Evolutionary conservation across 2,113 vertebrate genomes (phyloP).

Genomic region (Strix aluco): DNA sequence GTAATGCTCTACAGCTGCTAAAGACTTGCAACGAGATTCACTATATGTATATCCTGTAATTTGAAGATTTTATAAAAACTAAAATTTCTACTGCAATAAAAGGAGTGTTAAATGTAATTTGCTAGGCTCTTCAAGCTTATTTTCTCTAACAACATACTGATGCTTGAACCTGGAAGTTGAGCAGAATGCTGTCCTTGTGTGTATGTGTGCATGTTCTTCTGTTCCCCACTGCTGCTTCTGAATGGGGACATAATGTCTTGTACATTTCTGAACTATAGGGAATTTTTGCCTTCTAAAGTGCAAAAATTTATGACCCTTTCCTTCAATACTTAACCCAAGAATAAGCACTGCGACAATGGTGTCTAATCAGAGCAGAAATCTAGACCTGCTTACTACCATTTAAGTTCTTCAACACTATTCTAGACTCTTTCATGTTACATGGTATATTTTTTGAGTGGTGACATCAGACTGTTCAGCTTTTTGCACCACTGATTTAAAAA

Average conservation of each 20-base stretch:
- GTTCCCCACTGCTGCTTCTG: not conserved
- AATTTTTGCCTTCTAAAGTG: not conserved
- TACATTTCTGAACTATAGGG: not conserved
- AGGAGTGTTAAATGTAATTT: constrained; percentile 39
- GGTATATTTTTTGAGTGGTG: not conserved
- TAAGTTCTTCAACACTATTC: not conserved
- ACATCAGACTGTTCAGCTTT: not conserved
- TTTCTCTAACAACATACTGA: constrained; percentile 3
- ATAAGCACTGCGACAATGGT: not conserved
- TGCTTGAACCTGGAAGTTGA: constrained; percentile 43
- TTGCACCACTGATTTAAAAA: not conserved
- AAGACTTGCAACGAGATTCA: constrained; percentile 33
- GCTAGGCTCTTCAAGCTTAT: constrained; percentile 37
- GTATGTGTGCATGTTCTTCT: not conserved
- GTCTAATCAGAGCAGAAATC: not conserved
- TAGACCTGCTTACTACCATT: not conserved
- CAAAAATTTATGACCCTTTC: not conserved
- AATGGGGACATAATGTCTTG: not conserved
- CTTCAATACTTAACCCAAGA: not conserved
- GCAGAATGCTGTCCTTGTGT: not conserved
- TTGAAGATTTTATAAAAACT: constrained; percentile 66
- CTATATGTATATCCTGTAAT: constrained; percentile 61
- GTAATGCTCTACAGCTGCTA: constrained; percentile 55
- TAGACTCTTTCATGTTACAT: not conserved
- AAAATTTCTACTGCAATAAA: constrained; percentile 77